Conservation (phyloP, 1,140 invertebrate genomes). For the Brachionus asplanchnoidis region DNA sequence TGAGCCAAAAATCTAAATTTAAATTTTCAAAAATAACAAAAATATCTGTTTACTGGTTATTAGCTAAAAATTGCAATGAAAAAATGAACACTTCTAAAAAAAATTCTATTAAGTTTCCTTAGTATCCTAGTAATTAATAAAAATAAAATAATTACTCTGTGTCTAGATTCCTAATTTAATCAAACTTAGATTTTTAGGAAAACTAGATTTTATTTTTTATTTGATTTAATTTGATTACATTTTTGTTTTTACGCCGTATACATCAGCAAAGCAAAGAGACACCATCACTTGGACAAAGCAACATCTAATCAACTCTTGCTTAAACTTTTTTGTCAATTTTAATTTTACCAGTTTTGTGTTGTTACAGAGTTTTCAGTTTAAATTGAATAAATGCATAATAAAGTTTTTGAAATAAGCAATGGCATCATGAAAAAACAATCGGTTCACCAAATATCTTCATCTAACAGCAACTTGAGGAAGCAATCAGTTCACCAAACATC, state of each 20-base stretch:
- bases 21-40: background rate
- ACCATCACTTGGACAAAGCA: background rate
- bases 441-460: background rate
- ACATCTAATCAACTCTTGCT: background rate
- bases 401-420: background rate
- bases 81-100: background rate
- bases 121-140: background rate
- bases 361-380: background rate
- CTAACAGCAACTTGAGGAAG: background rate
- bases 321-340: background rate
- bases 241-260: background rate
- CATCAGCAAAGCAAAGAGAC: background rate
- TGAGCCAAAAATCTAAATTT: background rate
- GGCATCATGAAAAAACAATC: background rate
- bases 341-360: background rate
- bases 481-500: background rate
- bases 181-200: background rate
- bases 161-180: background rate
- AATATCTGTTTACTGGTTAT: background rate
- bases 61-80: background rate
- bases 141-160: background rate
- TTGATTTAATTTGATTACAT: constrained; percentile 1
- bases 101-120: background rate
- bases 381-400: background rate
- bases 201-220: background rate